Conservation (phyloP, 2,797 vertebrate species). For the Clangula hyemalis region DNA sequence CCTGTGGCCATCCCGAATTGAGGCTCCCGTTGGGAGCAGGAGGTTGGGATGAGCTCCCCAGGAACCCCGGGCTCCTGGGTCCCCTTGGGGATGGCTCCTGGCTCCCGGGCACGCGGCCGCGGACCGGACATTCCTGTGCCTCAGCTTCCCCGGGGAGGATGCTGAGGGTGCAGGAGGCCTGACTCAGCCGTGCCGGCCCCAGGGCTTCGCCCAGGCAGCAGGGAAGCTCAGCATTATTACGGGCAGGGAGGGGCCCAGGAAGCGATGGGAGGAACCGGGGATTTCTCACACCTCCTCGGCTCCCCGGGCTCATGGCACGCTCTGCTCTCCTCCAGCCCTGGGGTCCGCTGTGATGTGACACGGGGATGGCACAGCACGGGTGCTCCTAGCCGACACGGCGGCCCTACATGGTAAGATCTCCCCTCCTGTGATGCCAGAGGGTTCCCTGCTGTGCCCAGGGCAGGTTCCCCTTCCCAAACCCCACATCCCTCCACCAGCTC, state of each 20-base stretch:
- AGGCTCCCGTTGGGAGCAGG: neutral
- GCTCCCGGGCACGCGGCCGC: neutral
- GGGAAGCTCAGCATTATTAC: constrained; percentile 35
- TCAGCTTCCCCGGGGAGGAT: constrained; percentile 44
- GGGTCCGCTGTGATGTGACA: constrained; percentile 35
- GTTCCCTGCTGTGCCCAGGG: neutral
- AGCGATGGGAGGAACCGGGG: constrained; percentile 41
- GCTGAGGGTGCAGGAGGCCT: constrained; percentile 41
- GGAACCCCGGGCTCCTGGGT: no score
- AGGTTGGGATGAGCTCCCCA: neutral
- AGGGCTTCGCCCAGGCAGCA: constrained; percentile 22
- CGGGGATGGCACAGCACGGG: neutral
- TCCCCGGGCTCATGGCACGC: neutral
- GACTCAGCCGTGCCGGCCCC: constrained; percentile 50
- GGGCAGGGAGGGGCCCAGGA: constrained; percentile 61
- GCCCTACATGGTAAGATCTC: constrained; percentile 55
- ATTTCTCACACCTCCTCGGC: constrained; percentile 43
- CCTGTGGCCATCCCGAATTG: neutral
- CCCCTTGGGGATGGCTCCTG: neutral
- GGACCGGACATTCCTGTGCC: constrained; percentile 44
- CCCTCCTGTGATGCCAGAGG: neutral
- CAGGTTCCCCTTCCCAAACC: fast-evolving
- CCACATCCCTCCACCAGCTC: neutral
- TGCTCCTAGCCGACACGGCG: neutral
- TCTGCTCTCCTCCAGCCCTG: constrained; percentile 13